Percentiles rank a stretch among this genome's conserved stretches.
Conservation (phyloP, 2,888 invertebrate genomes). For the Cryptus armator region DNA sequence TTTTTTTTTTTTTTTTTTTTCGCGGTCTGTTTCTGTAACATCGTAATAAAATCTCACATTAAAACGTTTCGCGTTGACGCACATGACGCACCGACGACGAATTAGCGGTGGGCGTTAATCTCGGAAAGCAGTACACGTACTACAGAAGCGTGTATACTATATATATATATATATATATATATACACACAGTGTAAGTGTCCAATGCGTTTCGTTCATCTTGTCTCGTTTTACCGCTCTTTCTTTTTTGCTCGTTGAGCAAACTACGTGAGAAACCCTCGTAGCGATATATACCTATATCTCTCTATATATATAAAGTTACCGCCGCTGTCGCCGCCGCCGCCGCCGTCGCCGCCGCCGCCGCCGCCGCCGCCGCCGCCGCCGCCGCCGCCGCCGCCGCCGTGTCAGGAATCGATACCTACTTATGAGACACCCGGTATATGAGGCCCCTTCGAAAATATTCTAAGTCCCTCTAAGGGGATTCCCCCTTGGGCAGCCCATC, state of each 20-base stretch:
- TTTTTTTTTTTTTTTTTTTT: not conserved
- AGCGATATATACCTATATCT: not conserved
- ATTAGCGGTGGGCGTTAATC: constrained; percentile 8
- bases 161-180: too few relatives aligned
- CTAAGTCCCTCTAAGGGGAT: too few relatives aligned
- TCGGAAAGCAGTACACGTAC: constrained; percentile 2
- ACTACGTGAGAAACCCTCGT: constrained; percentile 7
- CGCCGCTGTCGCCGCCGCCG: too few relatives aligned
- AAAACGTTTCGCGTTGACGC: not conserved
- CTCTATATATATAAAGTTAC: too few relatives aligned
- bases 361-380: too few relatives aligned
- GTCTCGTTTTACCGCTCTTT: constrained; percentile 8
- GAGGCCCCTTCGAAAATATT: too few relatives aligned
- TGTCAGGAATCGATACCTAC: too few relatives aligned
- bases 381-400: too few relatives aligned
- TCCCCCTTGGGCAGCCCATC: too few relatives aligned
- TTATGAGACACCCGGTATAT: too few relatives aligned
- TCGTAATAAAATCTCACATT: not conserved
- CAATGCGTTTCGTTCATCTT: constrained; percentile 19
- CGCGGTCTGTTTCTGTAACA: not conserved
- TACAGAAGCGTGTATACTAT: not conserved
- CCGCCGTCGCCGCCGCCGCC: too few relatives aligned
- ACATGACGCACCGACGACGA: not conserved
- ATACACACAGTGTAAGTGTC: not conserved
- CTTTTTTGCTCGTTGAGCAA: not conserved